Base-by-base conservation (phyloP, 1,140 invertebrate genomes). In the Lordiphosa clarofinis region DNA sequence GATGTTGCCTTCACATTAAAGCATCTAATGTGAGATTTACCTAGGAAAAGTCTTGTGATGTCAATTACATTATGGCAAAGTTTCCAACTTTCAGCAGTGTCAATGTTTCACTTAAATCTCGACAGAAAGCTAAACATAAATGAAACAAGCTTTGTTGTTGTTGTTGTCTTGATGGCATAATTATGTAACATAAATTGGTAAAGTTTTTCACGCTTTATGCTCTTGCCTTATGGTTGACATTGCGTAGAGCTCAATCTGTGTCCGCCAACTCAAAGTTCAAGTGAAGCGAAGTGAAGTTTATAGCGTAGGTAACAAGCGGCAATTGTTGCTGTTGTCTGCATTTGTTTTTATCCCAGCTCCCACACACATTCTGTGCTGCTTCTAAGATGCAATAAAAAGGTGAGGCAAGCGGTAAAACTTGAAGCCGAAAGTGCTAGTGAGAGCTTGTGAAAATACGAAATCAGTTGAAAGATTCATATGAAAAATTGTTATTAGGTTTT, bases 131-230 rank as follows among this genome's bases (percentile, higher is more conserved):
- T 0, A 31, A 40, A 33, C 42, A 50, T 48, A 53, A 60, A 74
- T 46, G 38, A 70, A 57, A 74, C 50, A 50, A 42, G 68, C 44
- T 70, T 61, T 71, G 63, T 48, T 56, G 39, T 47, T 68, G 57
- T 61, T 86, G 55, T 65, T 56, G 37, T 64, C 78, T 86, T 78
- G 67, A 74, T 78, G 53, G 71, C 63, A 75, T 87, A 87, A 87
- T 87, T 87, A 87, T 84, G 82, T 87, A 71, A 86, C 76, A 87
- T 84, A 87, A 87, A 87, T 87, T 87, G 78, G 70, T 64, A 82
- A 87, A 87, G 76, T 87, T 87, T 86, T 71, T 76, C 65, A 68
- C 66, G 71, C 67, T 75, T 72, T 72, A 49, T 63, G 57, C 58
- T 47, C 53, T 55, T 38, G 49, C 58, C 61, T 63, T 71, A 58